Evolutionary conservation across 37 sponge, comb jelly and placozoan genomes (phyloP), one percentile per base, ranked within the genome.

Genomic region (Tethya wilhelma): DNA sequence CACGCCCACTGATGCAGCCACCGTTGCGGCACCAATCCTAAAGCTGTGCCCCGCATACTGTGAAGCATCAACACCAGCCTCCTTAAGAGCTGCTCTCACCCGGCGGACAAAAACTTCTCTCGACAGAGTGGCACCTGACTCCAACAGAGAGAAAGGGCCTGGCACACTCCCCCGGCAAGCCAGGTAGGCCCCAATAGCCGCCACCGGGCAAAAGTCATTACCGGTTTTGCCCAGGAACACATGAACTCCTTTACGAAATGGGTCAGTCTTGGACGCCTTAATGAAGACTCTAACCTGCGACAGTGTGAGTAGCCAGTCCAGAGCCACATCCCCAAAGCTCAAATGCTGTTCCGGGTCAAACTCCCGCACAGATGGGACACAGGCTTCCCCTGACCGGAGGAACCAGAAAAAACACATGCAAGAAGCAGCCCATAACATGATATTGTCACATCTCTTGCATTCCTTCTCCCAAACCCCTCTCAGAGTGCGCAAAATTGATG

Each of bases 381-480:
- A 43, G 1, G 77, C 8, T 31, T 79, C 79, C 25, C 87, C 87
- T 11, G 75, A 39, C 4, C 44, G 49, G 34, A 79, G 46, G 45
- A 79, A 79, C n/a, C 68, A 80, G 20, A 79, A 86, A 57, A 67
- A 79, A 56, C 80, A 60, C 43, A 73, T 44, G 40, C 53, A 71
- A 5, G 32, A 36, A 14, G 87, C 80, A 4, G 75, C 87, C 75
- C 87, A 86, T n/a, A 86, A 44, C 74, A 79, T 79, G 38, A 23
- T 8, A 4, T 39, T 22, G 39, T 85, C 64, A 14, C 9, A 59
- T 11, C 29, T 55, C 31, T 17, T 37, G 64, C 34, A 39, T 31
- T 19, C 53, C 2, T 22, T 7, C 4, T 28, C 28, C 65, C 43
- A 63, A 7, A 4, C 37, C 4, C n/a, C 11, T 53, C 23, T 67